Base-by-base conservation (phyloP, 1,140 invertebrate genomes). In the Schlechtendalia chinensis region DNA sequence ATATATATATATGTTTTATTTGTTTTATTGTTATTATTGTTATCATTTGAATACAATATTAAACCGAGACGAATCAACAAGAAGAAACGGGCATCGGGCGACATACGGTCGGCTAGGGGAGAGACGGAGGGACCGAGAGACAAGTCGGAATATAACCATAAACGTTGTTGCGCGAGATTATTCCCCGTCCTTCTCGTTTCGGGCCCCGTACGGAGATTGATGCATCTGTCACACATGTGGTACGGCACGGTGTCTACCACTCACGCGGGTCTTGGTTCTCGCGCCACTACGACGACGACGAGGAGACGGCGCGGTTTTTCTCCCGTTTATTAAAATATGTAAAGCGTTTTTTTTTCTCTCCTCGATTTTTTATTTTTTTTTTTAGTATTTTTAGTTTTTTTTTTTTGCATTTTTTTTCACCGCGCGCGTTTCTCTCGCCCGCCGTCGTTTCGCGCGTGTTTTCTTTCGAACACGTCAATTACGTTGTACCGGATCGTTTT, bases 211-310 rank as follows among this genome's bases (percentile, higher is more conserved):
- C 56, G 32, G 75, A 79, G 75, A 79, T 79, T 77, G 56, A 79
- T 79, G 39, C 75, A 79, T 79, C 58, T 79, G 75, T 79, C 58
- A 50, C 75, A 79, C 39, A n/a, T 79, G 75, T 77, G 74, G n/a
- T n/a, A n/a, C n/a, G n/a, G n/a, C 22, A 22, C 5, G 27, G 50
- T 39, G 72, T 59, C 54, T 56, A 39, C 27, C 24, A 54, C 19
- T 11, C 27, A 24, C n/a, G 11, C 29, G n/a, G n/a, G n/a, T n/a
- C n/a, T n/a, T n/a, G 10, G 10, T 10, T 45, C 10, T 22, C 54
- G n/a, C 5, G 22, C 50, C 27, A 32, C 32, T 10, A 45, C 29
- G 14, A 32, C 11, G 27, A 17, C n/a, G 6, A 29, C 72, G 32
- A n/a, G 27, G 19, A 12, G 6, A 17, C 54, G 32, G 10, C 32